These are phyloP conservation scores for Notoglanidium macrostoma DNA, from an alignment of 2,797 vertebrate genomes.

Conservation along the genomic window DNA sequence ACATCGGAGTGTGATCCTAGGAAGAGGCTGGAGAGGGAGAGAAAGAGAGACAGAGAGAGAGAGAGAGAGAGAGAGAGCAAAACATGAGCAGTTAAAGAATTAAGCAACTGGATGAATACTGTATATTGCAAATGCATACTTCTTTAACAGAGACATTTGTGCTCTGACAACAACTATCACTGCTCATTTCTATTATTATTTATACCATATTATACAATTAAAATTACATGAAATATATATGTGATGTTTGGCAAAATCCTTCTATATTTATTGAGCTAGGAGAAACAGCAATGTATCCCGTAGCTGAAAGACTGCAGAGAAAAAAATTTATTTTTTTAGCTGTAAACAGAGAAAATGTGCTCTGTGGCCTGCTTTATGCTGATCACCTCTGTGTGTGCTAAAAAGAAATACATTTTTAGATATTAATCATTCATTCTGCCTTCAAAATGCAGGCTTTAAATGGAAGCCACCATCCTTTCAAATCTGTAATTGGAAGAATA, in stretches of 20 bases:
- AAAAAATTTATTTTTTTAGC: neutral
- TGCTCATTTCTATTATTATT: neutral
- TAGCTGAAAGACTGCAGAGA: neutral
- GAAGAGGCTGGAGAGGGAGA: neutral
- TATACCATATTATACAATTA: neutral
- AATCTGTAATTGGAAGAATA: constrained; percentile 53
- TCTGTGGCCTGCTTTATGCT: neutral
- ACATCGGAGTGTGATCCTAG: neutral
- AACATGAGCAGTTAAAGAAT: neutral
- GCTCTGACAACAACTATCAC: neutral
- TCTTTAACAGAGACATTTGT: neutral
- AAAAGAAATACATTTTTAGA: constrained; percentile 26
- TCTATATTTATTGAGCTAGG: neutral
- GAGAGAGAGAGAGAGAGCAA: neutral
- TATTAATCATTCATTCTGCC: constrained; percentile 51
- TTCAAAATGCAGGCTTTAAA: constrained; percentile 49
- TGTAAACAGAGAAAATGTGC: neutral
- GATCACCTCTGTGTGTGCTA: neutral
- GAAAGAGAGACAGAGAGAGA: neutral
- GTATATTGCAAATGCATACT: neutral
- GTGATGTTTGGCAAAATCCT: neutral
- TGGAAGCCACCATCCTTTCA: constrained; percentile 48
- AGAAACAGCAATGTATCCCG: too few relatives aligned
- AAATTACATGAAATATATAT: too few relatives aligned
- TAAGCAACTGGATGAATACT: neutral